These are phyloP conservation scores for Perccottus glenii DNA, from an alignment of 2,113 vertebrate genomes.

Conservation along the genomic window DNA sequence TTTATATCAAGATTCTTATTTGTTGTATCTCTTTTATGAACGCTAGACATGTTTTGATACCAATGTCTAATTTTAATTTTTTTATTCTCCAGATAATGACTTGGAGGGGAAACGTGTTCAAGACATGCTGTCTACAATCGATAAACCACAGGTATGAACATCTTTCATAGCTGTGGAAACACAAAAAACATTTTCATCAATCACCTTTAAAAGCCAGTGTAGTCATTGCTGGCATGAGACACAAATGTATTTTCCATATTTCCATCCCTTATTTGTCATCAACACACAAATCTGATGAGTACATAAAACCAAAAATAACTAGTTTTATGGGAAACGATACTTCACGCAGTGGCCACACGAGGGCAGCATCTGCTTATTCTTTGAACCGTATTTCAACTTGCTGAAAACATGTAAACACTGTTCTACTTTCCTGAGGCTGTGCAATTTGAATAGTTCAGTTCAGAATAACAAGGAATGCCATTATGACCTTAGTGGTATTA, in stretches of 20 bases:
- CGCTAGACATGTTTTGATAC: neutral
- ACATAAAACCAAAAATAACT: neutral
- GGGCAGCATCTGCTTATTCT: constrained; percentile 62
- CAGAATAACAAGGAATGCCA: too few relatives aligned
- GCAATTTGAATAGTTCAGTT: too few relatives aligned
- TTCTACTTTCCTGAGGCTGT: neutral
- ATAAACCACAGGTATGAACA: constrained; percentile 93
- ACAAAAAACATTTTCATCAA: constrained; percentile 25
- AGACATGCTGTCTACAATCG: constrained; percentile 94
- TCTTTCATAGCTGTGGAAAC: constrained; percentile 5
- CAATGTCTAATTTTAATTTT: constrained; percentile 8
- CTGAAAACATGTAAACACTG: constrained; percentile 11
- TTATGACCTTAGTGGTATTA: neutral
- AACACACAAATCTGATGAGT: constrained; percentile 18
- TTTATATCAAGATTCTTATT: too few relatives aligned
- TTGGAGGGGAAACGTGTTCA: constrained; percentile 92
- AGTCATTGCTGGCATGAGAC: constrained; percentile 18
- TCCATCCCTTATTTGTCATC: constrained; percentile 19
- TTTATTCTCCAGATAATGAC: constrained; percentile 87
- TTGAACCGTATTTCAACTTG: rapidly evolving
- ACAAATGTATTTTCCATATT: constrained; percentile 37
- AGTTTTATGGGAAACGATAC: neutral
- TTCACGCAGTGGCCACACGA: constrained; percentile 55
- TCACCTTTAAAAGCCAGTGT: constrained; percentile 28
- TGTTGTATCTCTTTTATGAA: constrained; percentile 1